Conservation (phyloP, 2,888 invertebrate genomes). For the Drosophila picticornis region DNA sequence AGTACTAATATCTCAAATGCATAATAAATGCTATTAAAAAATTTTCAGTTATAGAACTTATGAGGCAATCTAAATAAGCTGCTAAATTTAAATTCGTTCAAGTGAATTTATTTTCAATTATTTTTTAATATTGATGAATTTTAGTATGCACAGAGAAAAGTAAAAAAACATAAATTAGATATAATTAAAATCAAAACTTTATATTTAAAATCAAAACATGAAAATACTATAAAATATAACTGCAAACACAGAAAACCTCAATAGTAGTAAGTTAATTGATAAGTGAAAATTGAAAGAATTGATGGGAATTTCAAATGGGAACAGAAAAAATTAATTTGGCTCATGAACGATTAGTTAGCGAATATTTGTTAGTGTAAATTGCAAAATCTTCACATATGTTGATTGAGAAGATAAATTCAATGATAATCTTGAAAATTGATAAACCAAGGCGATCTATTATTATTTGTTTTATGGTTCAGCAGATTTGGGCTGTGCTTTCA, state of each 20-base stretch:
- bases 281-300: not conserved
- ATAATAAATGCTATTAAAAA: not conserved
- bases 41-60: not conserved
- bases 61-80: not conserved
- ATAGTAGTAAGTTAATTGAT: not conserved
- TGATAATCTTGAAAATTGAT: not conserved
- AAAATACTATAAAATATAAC: accelerated
- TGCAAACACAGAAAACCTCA: not conserved
- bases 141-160: not conserved
- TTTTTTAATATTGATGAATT: not conserved
- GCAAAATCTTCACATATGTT: not conserved
- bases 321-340: not conserved
- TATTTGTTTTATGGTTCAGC: not conserved
- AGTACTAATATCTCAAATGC: not conserved
- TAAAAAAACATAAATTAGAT: not conserved
- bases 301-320: not conserved
- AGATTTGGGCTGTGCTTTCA: not conserved
- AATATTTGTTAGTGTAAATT: not conserved
- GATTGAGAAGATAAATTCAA: not conserved
- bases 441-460: not conserved
- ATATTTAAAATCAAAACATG: not conserved
- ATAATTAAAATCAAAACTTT: not conserved
- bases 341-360: not conserved
- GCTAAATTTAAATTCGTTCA: not conserved
- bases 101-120: not conserved